Percentiles rank a stretch among this genome's conserved stretches.
phyloP scores from a whole-genome alignment of 2,113 vertebrate genomes.

The Lonchura striata region DNA sequence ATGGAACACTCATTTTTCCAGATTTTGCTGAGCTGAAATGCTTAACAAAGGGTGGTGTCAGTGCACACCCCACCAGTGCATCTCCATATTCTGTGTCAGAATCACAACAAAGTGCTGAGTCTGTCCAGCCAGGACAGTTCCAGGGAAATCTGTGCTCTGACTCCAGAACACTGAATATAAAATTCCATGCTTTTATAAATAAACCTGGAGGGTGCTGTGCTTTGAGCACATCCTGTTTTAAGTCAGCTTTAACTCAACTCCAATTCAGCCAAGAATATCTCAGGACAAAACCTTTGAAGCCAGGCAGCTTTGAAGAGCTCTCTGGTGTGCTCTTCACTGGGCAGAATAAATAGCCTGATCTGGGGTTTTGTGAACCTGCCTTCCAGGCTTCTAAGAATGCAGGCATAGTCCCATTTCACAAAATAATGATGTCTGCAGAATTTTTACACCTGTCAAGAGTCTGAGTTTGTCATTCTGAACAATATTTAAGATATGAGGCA shows the following conservation, averaged over 20 bases:
- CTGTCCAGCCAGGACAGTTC: background rate
- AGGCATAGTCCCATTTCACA: background rate
- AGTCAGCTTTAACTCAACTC: background rate
- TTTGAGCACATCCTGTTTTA: background rate
- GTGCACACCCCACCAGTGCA: background rate
- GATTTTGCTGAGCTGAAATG: background rate
- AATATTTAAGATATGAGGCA: background rate
- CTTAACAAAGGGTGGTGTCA: background rate
- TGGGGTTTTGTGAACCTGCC: background rate
- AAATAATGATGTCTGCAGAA: background rate
- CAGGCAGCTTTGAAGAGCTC: slow-evolving; percentile 13
- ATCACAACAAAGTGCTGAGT: background rate
- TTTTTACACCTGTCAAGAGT: background rate
- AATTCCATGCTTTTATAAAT: background rate
- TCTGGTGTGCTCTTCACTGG: background rate
- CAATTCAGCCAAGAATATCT: background rate
- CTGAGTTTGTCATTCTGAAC: background rate
- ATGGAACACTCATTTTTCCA: background rate
- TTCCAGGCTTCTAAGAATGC: background rate
- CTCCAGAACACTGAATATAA: background rate
- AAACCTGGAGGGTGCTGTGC: background rate
- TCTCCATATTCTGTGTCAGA: background rate
- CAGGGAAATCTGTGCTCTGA: background rate
- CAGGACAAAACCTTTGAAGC: background rate
- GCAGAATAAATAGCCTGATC: background rate